Percentiles rank a stretch among this genome's conserved stretches.
Evolutionary conservation across 2,888 invertebrate genomes (phyloP).

Genomic region (Dromius quadrimaculatus): DNA sequence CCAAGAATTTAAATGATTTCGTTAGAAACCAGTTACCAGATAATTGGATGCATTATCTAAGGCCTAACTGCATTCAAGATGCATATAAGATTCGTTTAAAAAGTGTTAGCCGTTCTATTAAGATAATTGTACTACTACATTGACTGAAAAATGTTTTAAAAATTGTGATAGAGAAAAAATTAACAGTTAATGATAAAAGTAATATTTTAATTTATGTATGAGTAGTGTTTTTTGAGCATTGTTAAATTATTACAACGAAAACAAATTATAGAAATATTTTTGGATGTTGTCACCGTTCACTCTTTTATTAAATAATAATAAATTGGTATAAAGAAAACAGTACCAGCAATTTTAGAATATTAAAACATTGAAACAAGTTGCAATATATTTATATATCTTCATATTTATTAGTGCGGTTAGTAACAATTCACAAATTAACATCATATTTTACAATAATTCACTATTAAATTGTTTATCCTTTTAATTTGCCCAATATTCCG

Average conservation of each 20-base stretch:
- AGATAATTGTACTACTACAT: too few relatives aligned
- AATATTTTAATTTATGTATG: conserved; percentile 8
- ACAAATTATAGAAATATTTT: too few relatives aligned
- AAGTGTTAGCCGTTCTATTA: not conserved
- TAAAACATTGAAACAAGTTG: too few relatives aligned
- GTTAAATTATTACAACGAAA: too few relatives aligned
- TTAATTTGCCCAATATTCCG: conserved; percentile 58
- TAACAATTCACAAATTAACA: too few relatives aligned
- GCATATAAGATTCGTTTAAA: not conserved
- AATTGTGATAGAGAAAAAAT: not conserved
- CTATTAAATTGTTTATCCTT: conserved; percentile 55
- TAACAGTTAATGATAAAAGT: not conserved
- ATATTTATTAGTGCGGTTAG: too few relatives aligned
- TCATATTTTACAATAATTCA: too few relatives aligned
- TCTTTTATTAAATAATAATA: not conserved
- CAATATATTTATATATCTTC: too few relatives aligned
- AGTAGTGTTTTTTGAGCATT: too few relatives aligned
- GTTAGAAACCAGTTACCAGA: not conserved
- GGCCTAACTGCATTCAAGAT: not conserved
- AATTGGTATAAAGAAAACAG: not conserved
- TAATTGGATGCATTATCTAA: not conserved
- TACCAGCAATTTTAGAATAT: not conserved
- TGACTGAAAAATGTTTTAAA: not conserved
- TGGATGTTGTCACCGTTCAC: too few relatives aligned
- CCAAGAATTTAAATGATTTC: conserved; percentile 5